Conservation (phyloP, 2,113 vertebrate genomes). For the Callipepla squamata region DNA sequence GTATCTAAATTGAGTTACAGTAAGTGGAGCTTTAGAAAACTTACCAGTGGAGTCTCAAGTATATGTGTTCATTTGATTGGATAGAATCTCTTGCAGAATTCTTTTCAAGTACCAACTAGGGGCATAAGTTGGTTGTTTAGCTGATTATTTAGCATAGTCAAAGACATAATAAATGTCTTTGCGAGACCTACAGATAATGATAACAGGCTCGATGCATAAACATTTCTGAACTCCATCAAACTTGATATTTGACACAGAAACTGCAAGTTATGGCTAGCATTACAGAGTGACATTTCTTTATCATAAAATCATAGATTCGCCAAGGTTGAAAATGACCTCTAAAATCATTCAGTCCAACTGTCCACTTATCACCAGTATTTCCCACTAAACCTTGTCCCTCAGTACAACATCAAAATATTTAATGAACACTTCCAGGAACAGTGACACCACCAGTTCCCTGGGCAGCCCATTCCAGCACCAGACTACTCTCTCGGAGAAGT, state of each 20-base stretch:
- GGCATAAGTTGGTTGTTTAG: neutral
- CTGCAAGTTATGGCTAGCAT: accelerated
- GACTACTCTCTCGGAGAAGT: no score
- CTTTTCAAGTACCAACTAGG: neutral
- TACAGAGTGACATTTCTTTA: neutral
- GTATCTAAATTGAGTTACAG: neutral
- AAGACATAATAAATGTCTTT: neutral
- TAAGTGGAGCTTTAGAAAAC: neutral
- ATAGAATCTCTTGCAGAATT: neutral
- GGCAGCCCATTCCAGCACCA: no score
- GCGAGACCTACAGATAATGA: neutral
- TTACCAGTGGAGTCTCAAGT: neutral
- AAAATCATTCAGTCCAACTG: no score
- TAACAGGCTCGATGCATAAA: neutral
- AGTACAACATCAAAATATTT: no score
- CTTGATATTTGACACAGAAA: neutral
- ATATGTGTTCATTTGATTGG: neutral
- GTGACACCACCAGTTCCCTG: no score
- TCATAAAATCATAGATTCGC: no score
- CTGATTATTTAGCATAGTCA: no score
- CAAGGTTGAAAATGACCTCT: no score
- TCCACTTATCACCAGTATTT: no score
- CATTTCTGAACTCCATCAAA: neutral
- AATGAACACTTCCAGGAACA: no score
- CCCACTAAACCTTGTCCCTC: no score